These are phyloP conservation scores for Papilio protenor DNA, from an alignment of 2,888 invertebrate genomes.

Conservation along the genomic window DNA sequence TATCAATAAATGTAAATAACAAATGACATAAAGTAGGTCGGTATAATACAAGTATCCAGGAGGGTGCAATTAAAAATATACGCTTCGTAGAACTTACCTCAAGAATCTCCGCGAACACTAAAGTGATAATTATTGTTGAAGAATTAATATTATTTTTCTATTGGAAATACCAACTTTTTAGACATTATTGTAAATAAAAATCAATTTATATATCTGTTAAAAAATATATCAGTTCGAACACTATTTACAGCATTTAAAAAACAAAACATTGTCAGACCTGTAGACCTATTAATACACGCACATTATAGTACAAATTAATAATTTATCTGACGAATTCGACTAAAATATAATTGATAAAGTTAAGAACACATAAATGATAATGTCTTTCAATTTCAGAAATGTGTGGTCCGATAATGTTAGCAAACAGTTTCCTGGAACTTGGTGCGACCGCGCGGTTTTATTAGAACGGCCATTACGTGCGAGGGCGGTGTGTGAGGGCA, in stretches of 20 bases:
- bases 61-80: constrained; percentile 56
- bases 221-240: background rate
- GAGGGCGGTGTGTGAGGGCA: background rate
- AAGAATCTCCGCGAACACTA: background rate
- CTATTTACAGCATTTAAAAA: background rate
- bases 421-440: constrained; percentile 27
- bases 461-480: constrained; percentile 28
- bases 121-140: constrained; percentile 21
- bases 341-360: constrained; percentile 7
- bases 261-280: background rate
- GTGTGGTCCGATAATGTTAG: constrained; percentile 23
- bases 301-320: background rate
- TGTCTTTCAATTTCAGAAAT: constrained; percentile 14
- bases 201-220: background rate
- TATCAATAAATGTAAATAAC: background rate
- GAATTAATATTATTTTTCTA: constrained; percentile 7
- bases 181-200: background rate
- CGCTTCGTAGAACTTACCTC: constrained; percentile 52
- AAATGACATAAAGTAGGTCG: background rate
- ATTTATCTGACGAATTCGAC: background rate
- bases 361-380: constrained; percentile 13
- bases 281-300: background rate
- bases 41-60: background rate
- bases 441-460: constrained; percentile 24
- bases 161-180: background rate